Conservation (phyloP, 2,113 vertebrate genomes). For the Atractosteus spatula region DNA sequence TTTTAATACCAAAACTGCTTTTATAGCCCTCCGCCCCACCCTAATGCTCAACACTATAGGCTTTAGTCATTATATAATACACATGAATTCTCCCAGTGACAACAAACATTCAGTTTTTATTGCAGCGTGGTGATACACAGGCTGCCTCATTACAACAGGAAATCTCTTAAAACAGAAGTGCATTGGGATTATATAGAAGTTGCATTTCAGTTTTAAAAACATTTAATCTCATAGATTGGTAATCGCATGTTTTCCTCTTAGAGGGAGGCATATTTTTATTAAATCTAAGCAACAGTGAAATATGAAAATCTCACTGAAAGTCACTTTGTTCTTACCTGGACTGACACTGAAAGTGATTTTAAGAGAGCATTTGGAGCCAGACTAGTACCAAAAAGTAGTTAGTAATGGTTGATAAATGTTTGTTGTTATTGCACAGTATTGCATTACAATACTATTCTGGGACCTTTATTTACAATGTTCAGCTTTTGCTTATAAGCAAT, state of each 20-base stretch:
- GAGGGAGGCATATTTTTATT: not conserved
- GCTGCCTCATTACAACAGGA: conserved; percentile 2
- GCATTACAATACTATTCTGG: no score
- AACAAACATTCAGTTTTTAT: conserved; percentile 4
- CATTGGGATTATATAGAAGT: conserved; percentile 9
- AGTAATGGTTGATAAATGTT: no score
- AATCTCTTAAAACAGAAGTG: conserved; percentile 1
- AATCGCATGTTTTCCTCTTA: not conserved
- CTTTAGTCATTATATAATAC: conserved; percentile 3
- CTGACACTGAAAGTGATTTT: no score
- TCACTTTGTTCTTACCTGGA: no score
- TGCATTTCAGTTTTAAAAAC: not conserved
- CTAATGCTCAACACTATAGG: not conserved
- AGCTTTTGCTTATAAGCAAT: no score
- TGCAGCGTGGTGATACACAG: not conserved
- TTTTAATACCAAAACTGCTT: not conserved
- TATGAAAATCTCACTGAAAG: no score
- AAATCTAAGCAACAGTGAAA: no score
- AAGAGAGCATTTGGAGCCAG: no score
- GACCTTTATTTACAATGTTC: no score
- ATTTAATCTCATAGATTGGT: not conserved
- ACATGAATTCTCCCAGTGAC: not conserved
- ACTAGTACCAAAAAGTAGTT: no score
- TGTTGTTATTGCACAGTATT: no score
- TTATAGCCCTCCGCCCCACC: not conserved